A percentile compares a stretch with the other conserved stretches of the same genome.
phyloP scores from a whole-genome alignment of 92 coral and sea anemone genomes.

The Pocillopora meandrina region DNA sequence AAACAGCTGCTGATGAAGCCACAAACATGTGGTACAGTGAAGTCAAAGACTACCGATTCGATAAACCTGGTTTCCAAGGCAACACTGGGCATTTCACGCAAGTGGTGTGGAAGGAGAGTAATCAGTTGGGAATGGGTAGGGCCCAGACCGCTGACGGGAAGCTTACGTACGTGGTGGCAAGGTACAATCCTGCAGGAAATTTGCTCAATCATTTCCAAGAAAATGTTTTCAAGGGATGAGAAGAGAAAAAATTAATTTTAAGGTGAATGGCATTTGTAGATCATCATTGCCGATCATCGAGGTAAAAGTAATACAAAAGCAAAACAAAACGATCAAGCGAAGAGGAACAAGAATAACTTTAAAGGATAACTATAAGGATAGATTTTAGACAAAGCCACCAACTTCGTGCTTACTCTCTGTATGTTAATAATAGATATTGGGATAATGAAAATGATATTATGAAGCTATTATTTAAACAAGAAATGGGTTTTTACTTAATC shows the following conservation, averaged over 20 bases:
- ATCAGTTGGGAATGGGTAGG: conserved; percentile 85
- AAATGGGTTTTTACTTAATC: no score
- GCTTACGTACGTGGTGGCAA: conserved; percentile 80
- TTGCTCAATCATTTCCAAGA: conserved; percentile 61
- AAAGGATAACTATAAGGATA: no score
- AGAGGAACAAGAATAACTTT: no score
- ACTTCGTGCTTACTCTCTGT: no score
- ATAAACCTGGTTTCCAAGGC: conserved; percentile 79
- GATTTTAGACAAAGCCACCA: no score
- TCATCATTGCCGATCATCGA: no score
- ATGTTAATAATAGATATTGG: no score
- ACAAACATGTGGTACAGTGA: conserved; percentile 85
- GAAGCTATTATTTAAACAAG: no score
- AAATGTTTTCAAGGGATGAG: conserved; percentile 63
- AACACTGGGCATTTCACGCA: conserved; percentile 96
- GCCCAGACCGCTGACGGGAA: conserved; percentile 80
- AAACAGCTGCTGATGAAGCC: conserved; percentile 86
- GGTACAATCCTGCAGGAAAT: conserved; percentile 93
- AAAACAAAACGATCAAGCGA: no score
- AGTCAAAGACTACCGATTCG: conserved; percentile 74
- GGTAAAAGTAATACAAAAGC: no score
- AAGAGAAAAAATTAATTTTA: neutral
- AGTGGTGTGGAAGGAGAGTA: conserved; percentile 89
- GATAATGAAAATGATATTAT: no score
- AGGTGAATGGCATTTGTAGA: no score